Conservation (phyloP, 2,113 vertebrate genomes). For the Prinia subflava region DNA sequence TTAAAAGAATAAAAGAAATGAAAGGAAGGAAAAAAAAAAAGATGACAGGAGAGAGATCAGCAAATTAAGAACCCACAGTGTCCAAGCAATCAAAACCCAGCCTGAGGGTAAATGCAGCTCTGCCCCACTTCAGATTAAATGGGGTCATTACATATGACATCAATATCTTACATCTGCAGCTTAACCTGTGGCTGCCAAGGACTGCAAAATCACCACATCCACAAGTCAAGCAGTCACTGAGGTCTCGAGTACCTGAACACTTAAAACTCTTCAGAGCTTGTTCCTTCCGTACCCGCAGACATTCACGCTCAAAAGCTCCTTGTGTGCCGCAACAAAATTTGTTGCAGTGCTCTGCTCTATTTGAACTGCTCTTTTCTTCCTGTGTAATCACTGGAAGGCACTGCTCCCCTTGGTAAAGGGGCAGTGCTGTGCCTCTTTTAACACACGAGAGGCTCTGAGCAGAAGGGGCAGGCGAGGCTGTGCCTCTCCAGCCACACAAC, state of each 20-base stretch:
- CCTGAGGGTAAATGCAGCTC: neutral
- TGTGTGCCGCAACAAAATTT: fast-evolving
- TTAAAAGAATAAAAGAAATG: neutral
- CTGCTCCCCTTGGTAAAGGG: neutral
- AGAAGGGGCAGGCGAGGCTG: fast-evolving
- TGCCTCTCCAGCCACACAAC: neutral
- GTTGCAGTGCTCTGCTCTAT: neutral
- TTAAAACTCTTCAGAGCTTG: neutral
- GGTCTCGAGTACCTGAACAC: neutral
- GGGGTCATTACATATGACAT: neutral
- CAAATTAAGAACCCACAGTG: neutral
- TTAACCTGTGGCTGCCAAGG: neutral
- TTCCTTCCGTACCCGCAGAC: neutral
- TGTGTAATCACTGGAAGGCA: neutral
- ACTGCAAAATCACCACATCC: neutral
- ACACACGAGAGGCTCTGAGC: neutral
- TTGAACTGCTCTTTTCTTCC: neutral
- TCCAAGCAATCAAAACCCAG: neutral
- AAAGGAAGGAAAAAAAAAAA: neutral
- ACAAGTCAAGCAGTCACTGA: neutral
- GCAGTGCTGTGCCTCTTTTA: neutral
- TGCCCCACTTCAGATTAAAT: neutral
- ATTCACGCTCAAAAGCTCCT: neutral
- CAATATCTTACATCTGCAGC: neutral
- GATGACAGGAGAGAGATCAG: neutral